A percentile compares a stretch with the other conserved stretches of the same genome.
These are phyloP conservation scores for Sebastes ruberrimus DNA, from an alignment of 2,797 vertebrate species.

Conservation along the genomic window DNA sequence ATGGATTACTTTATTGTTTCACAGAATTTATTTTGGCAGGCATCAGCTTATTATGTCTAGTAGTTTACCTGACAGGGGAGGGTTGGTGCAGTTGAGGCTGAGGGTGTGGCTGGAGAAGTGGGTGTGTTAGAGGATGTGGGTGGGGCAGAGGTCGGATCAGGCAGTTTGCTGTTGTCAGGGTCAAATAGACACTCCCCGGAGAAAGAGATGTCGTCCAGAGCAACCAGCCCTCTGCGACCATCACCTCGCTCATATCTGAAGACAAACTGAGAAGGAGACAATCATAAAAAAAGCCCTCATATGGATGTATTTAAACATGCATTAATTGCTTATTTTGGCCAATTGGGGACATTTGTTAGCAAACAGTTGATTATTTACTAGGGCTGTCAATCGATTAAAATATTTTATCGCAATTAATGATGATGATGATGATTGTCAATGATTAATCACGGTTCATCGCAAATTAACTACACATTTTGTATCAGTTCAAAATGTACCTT, in stretches of 20 bases:
- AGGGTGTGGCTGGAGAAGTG: neutral
- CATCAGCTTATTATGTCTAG: neutral
- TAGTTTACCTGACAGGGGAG: conserved; percentile 74
- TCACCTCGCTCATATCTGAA: conserved; percentile 65
- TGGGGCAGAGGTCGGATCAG: conserved; percentile 58
- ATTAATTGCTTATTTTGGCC: neutral
- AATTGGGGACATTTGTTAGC: neutral
- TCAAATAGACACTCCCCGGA: conserved; percentile 76
- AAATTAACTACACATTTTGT: too few relatives aligned
- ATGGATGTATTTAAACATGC: neutral
- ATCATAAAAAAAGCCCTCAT: neutral
- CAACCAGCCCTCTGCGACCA: conserved; percentile 53
- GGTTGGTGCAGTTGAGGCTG: conserved; percentile 16
- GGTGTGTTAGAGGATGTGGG: conserved; percentile 32
- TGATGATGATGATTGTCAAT: too few relatives aligned
- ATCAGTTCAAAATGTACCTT: too few relatives aligned
- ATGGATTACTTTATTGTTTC: neutral
- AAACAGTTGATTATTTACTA: neutral
- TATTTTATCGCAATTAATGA: too few relatives aligned
- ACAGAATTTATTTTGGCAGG: neutral
- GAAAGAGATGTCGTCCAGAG: conserved; percentile 82
- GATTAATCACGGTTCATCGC: too few relatives aligned
- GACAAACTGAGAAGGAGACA: conserved; percentile 67
- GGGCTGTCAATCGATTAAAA: too few relatives aligned
- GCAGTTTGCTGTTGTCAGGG: conserved; percentile 73